A percentile compares a stretch with the other conserved stretches of the same genome.
phyloP scores from a whole-genome alignment of 2,113 vertebrate species.

The Atractosteus spatula region DNA sequence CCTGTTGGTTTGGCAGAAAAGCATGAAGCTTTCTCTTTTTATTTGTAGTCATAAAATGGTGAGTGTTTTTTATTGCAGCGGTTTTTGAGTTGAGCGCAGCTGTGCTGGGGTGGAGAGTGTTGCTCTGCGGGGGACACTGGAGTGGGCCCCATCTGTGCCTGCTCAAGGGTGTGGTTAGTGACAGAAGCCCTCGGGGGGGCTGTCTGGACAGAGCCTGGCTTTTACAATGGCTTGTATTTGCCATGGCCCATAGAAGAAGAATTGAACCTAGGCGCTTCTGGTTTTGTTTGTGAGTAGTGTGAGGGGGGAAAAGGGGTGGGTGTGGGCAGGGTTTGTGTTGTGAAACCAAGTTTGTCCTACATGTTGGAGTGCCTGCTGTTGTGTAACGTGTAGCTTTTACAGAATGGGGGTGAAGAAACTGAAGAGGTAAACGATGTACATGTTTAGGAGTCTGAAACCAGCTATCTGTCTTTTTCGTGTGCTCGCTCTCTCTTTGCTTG shows the following conservation, averaged over 20 bases:
- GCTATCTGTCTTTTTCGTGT: conserved; percentile 30
- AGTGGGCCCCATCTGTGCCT: neutral
- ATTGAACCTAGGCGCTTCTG: conserved; percentile 8
- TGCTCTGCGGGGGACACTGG: neutral
- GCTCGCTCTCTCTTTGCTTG: conserved; percentile 29
- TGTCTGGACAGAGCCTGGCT: conserved; percentile 76
- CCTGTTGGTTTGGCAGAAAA: conserved; percentile 25
- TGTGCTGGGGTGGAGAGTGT: conserved; percentile 16
- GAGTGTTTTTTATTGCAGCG: conserved; percentile 29
- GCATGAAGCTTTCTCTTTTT: conserved; percentile 31
- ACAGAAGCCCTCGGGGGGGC: conserved; percentile 47
- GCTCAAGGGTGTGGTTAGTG: neutral
- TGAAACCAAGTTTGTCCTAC: neutral
- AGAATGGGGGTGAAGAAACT: neutral
- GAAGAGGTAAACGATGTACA: neutral
- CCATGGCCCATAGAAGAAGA: conserved; percentile 52
- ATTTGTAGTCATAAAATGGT: conserved; percentile 41
- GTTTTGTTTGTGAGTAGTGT: neutral
- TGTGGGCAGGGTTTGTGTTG: neutral
- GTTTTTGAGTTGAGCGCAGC: conserved; percentile 33
- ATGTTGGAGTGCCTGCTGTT: neutral
- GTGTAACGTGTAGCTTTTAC: neutral
- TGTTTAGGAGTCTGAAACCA: neutral
- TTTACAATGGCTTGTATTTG: conserved; percentile 99
- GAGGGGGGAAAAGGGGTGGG: too few relatives aligned